phyloP scores from a whole-genome alignment of 2,888 invertebrate genomes.

The Carabus problematicus region DNA sequence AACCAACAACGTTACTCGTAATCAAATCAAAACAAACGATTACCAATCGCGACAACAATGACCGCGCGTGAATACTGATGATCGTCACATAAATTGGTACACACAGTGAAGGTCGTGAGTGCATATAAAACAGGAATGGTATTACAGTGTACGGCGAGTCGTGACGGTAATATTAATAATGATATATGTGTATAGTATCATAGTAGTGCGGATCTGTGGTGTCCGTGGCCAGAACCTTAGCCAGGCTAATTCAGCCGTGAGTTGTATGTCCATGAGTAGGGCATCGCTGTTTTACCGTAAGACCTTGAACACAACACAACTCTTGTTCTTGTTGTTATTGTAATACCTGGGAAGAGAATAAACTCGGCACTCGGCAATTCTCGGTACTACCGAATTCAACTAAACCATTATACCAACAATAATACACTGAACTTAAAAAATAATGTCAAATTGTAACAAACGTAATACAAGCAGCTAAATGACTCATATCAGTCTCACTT shows the following conservation, averaged over 20 bases:
- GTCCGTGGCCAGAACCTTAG: too few species aligned
- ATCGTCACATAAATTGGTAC: constrained; percentile 12
- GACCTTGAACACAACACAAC: constrained; percentile 5
- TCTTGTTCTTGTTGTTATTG: not conserved
- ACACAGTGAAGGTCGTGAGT: not conserved
- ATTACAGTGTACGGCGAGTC: not conserved
- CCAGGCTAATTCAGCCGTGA: not conserved
- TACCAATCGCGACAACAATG: not conserved
- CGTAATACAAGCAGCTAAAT: too few species aligned
- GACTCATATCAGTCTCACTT: too few species aligned
- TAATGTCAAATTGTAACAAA: too few species aligned
- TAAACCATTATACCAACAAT: too few species aligned
- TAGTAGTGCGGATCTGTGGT: not conserved
- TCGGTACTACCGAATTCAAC: too few species aligned
- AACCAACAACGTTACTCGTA: not conserved
- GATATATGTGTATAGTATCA: constrained; percentile 7
- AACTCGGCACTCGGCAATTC: too few species aligned
- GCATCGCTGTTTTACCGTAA: constrained; percentile 8
- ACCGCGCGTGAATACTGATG: constrained; percentile 7
- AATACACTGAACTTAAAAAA: too few species aligned
- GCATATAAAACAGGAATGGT: constrained; percentile 8
- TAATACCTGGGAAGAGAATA: too few species aligned
- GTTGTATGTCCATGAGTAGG: constrained; percentile 6
- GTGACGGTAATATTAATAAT: constrained; percentile 15
- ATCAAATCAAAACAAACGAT: not conserved